Evolutionary conservation across 2,888 invertebrate genomes (phyloP).

Genomic region (Macaria liturata): DNA sequence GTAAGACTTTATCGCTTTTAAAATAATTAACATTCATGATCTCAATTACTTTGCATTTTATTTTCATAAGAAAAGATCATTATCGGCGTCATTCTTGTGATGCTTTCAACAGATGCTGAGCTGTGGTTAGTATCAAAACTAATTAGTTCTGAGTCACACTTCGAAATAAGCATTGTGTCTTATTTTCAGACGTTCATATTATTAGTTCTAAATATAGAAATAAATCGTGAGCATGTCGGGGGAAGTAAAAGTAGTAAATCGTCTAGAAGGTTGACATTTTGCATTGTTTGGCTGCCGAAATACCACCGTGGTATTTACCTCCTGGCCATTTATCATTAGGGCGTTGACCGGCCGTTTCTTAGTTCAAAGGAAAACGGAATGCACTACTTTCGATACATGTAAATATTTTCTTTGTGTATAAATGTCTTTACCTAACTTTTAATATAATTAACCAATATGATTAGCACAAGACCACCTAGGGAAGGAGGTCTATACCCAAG

Average conservation of each 20-base stretch:
- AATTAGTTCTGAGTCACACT: slow-evolving; percentile 13
- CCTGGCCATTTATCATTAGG: slow-evolving; percentile 13
- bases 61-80: not conserved
- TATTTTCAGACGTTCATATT: slow-evolving; percentile 3
- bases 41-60: not conserved
- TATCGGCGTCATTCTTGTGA: slow-evolving; percentile 17
- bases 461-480: too few species aligned
- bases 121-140: not conserved
- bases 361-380: not conserved
- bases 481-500: too few species aligned
- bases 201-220: slow-evolving; percentile 11
- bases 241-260: slow-evolving; percentile 19
- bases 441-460: too few species aligned
- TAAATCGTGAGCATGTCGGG: slow-evolving; percentile 10
- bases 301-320: slow-evolving; percentile 31
- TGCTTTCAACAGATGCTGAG: slow-evolving; percentile 16
- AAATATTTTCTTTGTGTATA: too few species aligned
- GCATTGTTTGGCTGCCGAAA: slow-evolving; percentile 28
- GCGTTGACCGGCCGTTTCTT: slow-evolving; percentile 12
- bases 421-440: too few species aligned
- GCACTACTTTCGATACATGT: too few species aligned
- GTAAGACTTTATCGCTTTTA: slow-evolving; percentile 3
- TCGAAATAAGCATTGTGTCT: slow-evolving; percentile 6
- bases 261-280: slow-evolving; percentile 30
- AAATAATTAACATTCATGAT: slow-evolving; percentile 3